Conservation (phyloP, 2,113 vertebrate species). For the Arothron firmamentum region DNA sequence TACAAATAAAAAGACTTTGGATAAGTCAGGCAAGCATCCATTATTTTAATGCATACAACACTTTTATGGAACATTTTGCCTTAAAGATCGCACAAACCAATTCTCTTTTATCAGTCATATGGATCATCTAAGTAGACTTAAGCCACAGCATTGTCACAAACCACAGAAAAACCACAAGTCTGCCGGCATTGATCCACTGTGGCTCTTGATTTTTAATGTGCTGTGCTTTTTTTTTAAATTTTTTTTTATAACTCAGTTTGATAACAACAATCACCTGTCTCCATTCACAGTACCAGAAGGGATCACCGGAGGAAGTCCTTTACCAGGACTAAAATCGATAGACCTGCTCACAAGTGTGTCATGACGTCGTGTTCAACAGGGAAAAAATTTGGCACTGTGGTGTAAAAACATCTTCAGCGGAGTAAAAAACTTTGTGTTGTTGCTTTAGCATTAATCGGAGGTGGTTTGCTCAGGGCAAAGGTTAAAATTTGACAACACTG, state of each 20-base stretch:
- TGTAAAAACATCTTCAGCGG: background rate
- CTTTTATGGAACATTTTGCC: constrained; percentile 30
- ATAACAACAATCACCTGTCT: constrained; percentile 33
- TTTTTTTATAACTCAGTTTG: constrained; percentile 22
- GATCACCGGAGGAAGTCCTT: constrained; percentile 40
- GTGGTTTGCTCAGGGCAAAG: no score
- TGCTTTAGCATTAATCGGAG: no score
- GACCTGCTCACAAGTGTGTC: constrained; percentile 22
- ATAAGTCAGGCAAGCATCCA: constrained; percentile 33
- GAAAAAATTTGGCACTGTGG: background rate
- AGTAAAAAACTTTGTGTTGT: no score
- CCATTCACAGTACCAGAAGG: constrained; percentile 39
- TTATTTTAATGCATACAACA: constrained; percentile 26
- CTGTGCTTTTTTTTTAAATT: background rate
- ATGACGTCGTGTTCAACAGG: background rate
- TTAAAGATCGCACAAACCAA: constrained; percentile 17
- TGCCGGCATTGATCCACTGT: constrained; percentile 18
- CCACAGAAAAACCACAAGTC: constrained; percentile 13
- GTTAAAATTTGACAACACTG: no score
- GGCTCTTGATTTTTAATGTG: background rate
- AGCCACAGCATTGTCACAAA: constrained; percentile 15
- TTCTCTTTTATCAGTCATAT: background rate
- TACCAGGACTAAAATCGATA: constrained; percentile 42
- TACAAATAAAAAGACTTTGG: constrained; percentile 21
- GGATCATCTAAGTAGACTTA: constrained; percentile 24